These are phyloP conservation scores for Myotis lucifugus DNA, from an alignment of 2,113 vertebrate genomes.

Conservation along the genomic window DNA sequence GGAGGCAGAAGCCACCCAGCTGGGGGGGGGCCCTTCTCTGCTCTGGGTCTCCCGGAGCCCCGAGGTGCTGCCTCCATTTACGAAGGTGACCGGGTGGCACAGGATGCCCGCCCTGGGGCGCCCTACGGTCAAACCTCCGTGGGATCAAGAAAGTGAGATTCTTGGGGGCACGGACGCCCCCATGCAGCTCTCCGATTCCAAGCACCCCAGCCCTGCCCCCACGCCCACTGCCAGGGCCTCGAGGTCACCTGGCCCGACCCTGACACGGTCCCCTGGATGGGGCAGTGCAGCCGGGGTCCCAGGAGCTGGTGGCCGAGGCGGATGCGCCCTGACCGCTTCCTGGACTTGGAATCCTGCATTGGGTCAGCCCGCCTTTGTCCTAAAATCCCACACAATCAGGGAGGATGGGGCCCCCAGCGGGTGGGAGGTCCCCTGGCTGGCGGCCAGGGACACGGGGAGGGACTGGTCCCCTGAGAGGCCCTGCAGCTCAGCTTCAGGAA, in stretches of 20 bases:
- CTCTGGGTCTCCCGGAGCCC: not conserved
- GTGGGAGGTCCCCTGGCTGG: not conserved
- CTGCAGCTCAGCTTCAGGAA: not conserved
- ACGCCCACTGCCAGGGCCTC: not conserved
- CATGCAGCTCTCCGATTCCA: not conserved
- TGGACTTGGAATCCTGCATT: fast-evolving
- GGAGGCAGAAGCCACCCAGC: not conserved
- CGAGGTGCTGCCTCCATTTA: fast-evolving
- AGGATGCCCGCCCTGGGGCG: not conserved
- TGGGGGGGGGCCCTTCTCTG: fast-evolving
- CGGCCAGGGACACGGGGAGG: not conserved
- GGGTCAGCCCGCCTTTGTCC: not conserved
- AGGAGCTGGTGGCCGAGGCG: not conserved
- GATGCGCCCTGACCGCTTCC: not conserved
- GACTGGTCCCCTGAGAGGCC: not conserved
- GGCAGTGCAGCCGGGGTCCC: not conserved
- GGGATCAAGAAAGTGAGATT: not conserved
- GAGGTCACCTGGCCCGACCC: not conserved
- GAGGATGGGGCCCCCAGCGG: fast-evolving
- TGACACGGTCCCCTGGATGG: fast-evolving
- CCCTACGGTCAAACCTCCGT: not conserved
- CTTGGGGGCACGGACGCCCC: not conserved
- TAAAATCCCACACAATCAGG: not conserved
- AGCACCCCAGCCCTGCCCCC: not conserved
- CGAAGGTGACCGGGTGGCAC: not conserved